phyloP scores from a whole-genome alignment of 2,797 vertebrate species.

The Diglossa cyanea region DNA sequence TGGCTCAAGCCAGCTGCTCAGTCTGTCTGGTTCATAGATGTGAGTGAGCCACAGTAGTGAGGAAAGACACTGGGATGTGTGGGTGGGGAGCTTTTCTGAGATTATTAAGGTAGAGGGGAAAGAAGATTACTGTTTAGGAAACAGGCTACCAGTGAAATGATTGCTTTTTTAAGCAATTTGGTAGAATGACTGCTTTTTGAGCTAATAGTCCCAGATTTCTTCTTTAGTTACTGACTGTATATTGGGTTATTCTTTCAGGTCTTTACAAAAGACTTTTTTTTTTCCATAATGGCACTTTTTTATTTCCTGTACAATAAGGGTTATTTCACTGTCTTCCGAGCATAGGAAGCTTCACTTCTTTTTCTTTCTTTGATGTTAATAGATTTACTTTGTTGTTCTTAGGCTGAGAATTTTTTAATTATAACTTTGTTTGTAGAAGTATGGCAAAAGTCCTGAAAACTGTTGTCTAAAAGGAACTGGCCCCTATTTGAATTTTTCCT shows the following conservation, averaged over 20 bases:
- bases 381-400: background rate
- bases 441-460: background rate
- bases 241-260: background rate
- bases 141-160: background rate
- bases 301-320: background rate
- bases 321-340: background rate
- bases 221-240: background rate
- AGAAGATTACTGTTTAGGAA: background rate
- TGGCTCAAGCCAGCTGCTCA: background rate
- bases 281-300: background rate
- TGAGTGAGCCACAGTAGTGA: background rate
- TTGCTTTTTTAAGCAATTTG: background rate
- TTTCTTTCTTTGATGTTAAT: background rate
- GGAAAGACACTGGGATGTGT: accelerated
- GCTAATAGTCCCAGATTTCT: background rate
- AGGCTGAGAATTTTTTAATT: background rate
- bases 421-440: background rate
- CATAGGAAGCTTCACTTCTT: background rate
- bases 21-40: background rate
- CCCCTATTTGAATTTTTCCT: background rate
- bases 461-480: background rate
- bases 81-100: background rate
- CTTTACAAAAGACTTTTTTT: background rate
- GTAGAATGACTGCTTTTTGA: background rate
- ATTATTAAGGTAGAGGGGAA: background rate